Evolutionary conservation across 2,888 invertebrate species (phyloP), one percentile per base, ranked within the genome.

Genomic region (Habroteleia sp.): DNA sequence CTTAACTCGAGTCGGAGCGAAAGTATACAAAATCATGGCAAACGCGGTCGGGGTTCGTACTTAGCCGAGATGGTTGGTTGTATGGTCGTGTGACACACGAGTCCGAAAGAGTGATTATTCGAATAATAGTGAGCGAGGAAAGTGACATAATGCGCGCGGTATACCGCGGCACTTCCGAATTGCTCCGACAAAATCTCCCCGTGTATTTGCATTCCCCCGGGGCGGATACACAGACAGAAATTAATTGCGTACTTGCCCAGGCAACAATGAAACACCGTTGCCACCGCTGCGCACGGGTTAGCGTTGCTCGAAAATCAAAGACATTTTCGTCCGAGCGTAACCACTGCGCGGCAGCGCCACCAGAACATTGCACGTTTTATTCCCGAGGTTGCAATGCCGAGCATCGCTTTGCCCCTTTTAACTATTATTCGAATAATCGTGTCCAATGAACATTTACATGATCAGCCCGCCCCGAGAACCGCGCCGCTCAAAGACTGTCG

Each of bases 111-210:
- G 77, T 80, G 80, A 76, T 62, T 60, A 39, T 60, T 46, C 65
- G 41, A 44, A 60, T 41, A 65, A 68, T 60, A 62, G 74, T 13
- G 74, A 74, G 56, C 72, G 78, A 76, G 81, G 80, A 81, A 82
- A 80, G 83, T 80, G 80, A 81, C 83, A 84, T 85, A 84, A 86
- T 83, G 85, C 81, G 81, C 80, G 84, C 79, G 85, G 85, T 84
- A 82, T 77, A 84, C 85, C 85, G 80, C 84, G 81, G 80, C 82
- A 85, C 82, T 86, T 86, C 81, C 82, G 82, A 85, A 86, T 86
- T 84, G 84, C 82, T 84, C 82, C 79, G 77, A 80, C 80, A 81
- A 84, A 86, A 86, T 84, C 83, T 83, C 82, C 80, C 82, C 79
- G 81, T 80, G 82, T 84, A 84, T 84, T 84, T 82, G 83, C 85